Evolutionary conservation across 2,797 vertebrate species (phyloP).

Genomic region (Pipistrellus pipistrellus): DNA sequence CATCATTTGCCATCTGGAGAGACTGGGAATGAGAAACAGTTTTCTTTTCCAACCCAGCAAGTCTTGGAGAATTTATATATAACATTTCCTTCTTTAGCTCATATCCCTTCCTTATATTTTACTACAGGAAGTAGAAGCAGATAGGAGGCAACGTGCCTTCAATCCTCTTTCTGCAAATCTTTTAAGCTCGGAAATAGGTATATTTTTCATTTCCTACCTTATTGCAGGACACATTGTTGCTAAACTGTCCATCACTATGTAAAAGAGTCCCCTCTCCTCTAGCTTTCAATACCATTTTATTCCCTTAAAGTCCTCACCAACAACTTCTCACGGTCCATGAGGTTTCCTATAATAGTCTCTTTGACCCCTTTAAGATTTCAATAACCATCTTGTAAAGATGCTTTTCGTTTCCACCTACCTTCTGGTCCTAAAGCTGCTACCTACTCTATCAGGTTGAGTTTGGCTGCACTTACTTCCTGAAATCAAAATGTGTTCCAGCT

Average conservation of each 20-base stretch:
- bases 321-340: neutral
- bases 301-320: neutral
- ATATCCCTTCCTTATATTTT: constrained; percentile 79
- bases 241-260: constrained; percentile 68
- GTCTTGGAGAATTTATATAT: constrained; percentile 84
- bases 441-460: constrained; percentile 3
- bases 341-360: neutral
- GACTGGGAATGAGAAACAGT: constrained; percentile 84
- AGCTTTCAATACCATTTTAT: neutral
- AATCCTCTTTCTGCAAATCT: constrained; percentile 64
- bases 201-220: constrained; percentile 73
- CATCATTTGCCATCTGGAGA: constrained; percentile 84
- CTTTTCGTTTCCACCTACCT: neutral
- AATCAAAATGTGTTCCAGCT: constrained; percentile 19
- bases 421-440: neutral
- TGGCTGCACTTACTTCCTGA: neutral
- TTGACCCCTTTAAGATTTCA: constrained; percentile 9
- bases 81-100: constrained; percentile 84
- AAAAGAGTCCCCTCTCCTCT: constrained; percentile 22
- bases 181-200: constrained; percentile 72
- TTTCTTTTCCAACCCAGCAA: constrained; percentile 84
- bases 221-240: constrained; percentile 71
- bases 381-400: neutral
- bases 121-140: constrained; percentile 81
- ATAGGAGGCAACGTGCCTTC: constrained; percentile 71